Percentiles rank a stretch among this genome's conserved stretches.
phyloP scores from a whole-genome alignment of 1,140 invertebrate genomes.

The Heterodera carotae region DNA sequence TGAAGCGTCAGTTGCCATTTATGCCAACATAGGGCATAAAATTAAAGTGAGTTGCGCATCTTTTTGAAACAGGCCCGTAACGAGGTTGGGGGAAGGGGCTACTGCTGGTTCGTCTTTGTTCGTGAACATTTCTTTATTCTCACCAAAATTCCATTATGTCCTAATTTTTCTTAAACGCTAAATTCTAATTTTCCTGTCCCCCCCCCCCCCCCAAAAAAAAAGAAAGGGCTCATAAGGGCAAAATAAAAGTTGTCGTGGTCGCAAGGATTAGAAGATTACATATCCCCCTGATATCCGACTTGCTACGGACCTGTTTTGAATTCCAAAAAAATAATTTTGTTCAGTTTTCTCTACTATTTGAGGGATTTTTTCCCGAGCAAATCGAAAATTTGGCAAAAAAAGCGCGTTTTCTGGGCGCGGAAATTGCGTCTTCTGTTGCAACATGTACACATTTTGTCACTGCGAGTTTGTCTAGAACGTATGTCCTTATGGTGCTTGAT shows the following conservation, averaged over 20 bases:
- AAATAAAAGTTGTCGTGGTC: too few relatives aligned
- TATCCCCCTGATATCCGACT: too few relatives aligned
- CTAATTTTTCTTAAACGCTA: too few relatives aligned
- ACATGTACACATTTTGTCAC: constrained; percentile 46
- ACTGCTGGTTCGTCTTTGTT: too few relatives aligned
- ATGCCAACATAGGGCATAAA: background rate
- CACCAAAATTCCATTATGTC: too few relatives aligned
- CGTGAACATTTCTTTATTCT: too few relatives aligned
- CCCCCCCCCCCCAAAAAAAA: background rate
- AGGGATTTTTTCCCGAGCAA: constrained; percentile 32
- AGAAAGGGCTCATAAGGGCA: too few relatives aligned
- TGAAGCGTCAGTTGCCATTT: constrained; percentile 19
- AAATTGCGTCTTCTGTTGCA: constrained; percentile 20
- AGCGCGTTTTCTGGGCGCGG: constrained; percentile 38
- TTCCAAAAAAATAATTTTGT: background rate
- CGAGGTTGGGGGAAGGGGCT: too few relatives aligned
- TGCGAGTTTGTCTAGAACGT: constrained; percentile 35
- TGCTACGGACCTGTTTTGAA: too few relatives aligned
- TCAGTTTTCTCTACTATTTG: constrained; percentile 24
- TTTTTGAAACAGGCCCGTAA: background rate
- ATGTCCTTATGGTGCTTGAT: too few relatives aligned
- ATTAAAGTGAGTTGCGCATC: background rate
- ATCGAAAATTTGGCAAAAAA: constrained; percentile 40
- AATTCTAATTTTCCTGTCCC: too few relatives aligned
- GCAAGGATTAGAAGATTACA: too few relatives aligned